A percentile compares a stretch with the other conserved stretches of the same genome.
These are phyloP conservation scores for Cossypha heuglini DNA, from an alignment of 2,797 vertebrate species.

Conservation along the genomic window DNA sequence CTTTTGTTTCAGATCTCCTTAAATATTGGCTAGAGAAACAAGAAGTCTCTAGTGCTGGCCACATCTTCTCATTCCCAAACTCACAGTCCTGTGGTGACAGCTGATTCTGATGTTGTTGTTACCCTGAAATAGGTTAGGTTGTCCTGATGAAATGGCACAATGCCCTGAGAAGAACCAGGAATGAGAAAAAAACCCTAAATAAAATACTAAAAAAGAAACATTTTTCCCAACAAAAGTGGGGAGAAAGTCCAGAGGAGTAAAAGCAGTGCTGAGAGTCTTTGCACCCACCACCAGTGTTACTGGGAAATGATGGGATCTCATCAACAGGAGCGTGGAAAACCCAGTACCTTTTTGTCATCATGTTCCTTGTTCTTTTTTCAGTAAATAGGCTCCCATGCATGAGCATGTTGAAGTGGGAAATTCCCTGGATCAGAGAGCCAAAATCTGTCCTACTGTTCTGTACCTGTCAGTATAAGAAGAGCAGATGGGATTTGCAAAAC, in stretches of 20 bases:
- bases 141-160: not conserved
- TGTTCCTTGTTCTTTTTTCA: not conserved
- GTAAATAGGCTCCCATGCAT: not conserved
- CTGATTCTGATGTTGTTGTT: not conserved
- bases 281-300: not conserved
- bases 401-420: conserved; percentile 1
- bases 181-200: not conserved
- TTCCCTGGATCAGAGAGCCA: not conserved
- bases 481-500: not conserved
- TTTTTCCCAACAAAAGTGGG: not conserved
- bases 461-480: not conserved
- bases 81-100: not conserved
- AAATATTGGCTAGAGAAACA: not conserved
- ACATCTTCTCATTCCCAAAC: not conserved
- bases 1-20: not conserved
- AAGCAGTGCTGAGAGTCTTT: not conserved
- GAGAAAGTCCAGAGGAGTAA: not conserved
- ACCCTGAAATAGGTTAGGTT: not conserved
- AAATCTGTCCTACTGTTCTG: not conserved
- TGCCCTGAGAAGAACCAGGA: not conserved
- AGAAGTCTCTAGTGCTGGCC: not conserved
- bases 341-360: not conserved
- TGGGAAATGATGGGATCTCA: not conserved
- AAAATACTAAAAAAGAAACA: not conserved
- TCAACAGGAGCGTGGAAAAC: not conserved